Base-by-base conservation (phyloP, 2,113 vertebrate species). In the Butastur rufipennis region DNA sequence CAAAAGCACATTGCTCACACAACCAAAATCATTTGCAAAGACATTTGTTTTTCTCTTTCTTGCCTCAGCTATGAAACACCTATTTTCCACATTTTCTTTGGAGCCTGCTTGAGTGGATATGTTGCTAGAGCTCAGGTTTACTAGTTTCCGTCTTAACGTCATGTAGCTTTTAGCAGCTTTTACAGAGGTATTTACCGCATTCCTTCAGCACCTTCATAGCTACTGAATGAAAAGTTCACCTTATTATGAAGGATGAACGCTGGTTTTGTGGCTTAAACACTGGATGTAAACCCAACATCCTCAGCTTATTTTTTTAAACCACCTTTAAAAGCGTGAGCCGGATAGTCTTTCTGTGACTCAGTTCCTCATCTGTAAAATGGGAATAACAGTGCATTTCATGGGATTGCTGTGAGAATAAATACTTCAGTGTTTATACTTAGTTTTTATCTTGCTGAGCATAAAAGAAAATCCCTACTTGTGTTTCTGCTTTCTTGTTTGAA, bases 401-500 rank as follows among this genome's bases (percentile, higher is more conserved):
- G 53, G 71, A 80, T 73, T 96, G 94, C 87, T 90, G 68, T 74
- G 78, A 96, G 81, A 96, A 70, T 93, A 95, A 94, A 97, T 94
- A 95, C 94, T 59, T 82, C 7, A 4, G 63, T 94, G 89, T 95
- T 95, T 97, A 89, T 66, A 13, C 63, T 78, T 38, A 25, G n/a
- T 75, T 95, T 96, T 95, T 96, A 88, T 95, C 91, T 95, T 77
- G 53, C 92, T 93, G 63, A 90, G 78, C 67, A 83, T 93, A 91
- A 96, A 95, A 96, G 86, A 95, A 95, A 94, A 94, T 85, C 89
- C 56, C 61, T 81, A 59, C 91, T 97, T 95, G 80, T 84, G 65
- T 95, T 96, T 96, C 91, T 97, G 68, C 86, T 43, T 93, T 94
- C 68, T 95, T 72, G 43, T 96, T 97, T 96, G 96, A 97, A 97